Percentiles rank a stretch among this genome's conserved stretches.
Conservation (phyloP, 2,113 vertebrate species). For the Noturus placidus region DNA sequence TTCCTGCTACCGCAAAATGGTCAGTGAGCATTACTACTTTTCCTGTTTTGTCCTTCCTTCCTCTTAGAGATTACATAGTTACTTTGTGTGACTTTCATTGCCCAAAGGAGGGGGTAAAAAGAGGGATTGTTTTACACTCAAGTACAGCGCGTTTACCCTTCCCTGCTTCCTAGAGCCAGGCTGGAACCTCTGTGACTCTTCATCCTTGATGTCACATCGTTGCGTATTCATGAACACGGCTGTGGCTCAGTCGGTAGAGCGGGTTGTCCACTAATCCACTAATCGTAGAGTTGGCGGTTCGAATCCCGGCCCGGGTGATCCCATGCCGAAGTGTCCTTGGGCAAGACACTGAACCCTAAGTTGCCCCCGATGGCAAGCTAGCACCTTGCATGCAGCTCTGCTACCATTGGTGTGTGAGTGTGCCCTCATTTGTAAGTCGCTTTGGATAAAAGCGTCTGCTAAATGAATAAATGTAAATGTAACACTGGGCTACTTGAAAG, state of each 20-base stretch:
- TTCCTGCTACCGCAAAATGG: not conserved
- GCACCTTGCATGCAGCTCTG: too few species aligned
- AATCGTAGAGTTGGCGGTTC: too few species aligned
- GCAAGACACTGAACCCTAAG: too few species aligned
- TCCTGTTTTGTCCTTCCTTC: conserved; percentile 29
- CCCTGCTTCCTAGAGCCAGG: not conserved
- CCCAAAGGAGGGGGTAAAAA: conserved; percentile 32
- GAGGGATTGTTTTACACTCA: conserved; percentile 17
- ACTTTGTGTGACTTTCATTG: conserved; percentile 34
- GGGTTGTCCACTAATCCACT: too few species aligned
- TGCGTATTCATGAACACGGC: not conserved
- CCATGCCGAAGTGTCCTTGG: too few species aligned
- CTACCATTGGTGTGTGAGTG: too few species aligned
- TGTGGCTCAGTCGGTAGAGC: too few species aligned
- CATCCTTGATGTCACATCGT: not conserved
- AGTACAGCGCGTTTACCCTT: not conserved
- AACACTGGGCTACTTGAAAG: not conserved
- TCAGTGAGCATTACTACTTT: conserved; percentile 16
- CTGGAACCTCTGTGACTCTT: conserved; percentile 5
- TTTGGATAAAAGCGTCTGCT: too few species aligned
- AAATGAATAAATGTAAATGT: too few species aligned
- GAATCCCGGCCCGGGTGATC: too few species aligned
- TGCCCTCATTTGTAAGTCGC: too few species aligned
- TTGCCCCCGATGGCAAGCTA: too few species aligned
- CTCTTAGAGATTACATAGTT: not conserved